These are phyloP conservation scores for Stichodactyla helianthus DNA, from an alignment of 64 coral and sea anemone species.

Conservation along the genomic window DNA sequence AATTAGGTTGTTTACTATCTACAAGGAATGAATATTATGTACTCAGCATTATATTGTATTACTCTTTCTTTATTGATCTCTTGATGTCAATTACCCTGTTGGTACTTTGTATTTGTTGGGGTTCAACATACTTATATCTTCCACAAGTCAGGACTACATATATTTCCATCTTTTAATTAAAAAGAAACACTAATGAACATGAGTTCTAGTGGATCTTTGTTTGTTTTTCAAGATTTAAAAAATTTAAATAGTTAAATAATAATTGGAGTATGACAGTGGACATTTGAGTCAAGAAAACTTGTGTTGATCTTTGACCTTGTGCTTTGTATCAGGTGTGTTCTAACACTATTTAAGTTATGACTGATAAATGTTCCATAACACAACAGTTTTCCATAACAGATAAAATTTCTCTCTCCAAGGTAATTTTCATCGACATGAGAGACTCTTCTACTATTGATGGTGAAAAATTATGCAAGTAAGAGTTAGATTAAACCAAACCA, in stretches of 20 bases:
- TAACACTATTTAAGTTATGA: background rate
- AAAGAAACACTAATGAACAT: background rate
- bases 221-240: background rate
- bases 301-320: background rate
- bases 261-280: background rate
- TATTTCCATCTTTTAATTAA: background rate
- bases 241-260: background rate
- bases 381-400: background rate
- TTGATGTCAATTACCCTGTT: background rate
- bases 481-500: background rate
- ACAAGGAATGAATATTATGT: background rate
- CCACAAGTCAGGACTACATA: background rate
- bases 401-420: conserved; percentile 22
- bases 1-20: background rate
- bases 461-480: conserved; percentile 90
- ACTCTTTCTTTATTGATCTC: background rate
- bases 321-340: background rate
- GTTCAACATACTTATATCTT: too few species aligned
- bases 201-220: background rate
- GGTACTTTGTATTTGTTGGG: too few species aligned
- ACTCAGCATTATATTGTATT: background rate
- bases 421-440: conserved; percentile 93
- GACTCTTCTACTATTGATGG: conserved; percentile 85
- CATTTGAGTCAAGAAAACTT: background rate
- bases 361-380: background rate